Base-by-base conservation (phyloP, 2,797 vertebrate genomes). In the Scolopax bukidnonensis region DNA sequence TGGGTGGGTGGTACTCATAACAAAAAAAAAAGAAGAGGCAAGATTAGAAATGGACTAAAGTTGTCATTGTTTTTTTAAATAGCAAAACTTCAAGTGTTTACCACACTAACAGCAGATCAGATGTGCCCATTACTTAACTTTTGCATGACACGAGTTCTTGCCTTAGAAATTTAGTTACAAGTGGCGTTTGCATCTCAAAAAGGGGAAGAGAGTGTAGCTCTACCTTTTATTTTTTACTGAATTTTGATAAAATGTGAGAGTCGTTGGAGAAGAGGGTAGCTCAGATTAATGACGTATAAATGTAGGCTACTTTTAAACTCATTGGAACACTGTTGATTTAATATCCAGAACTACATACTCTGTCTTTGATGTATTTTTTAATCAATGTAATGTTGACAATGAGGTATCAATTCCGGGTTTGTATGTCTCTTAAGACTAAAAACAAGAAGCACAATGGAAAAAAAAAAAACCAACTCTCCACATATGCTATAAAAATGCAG, bases 351-450 rank as follows among this genome's bases (percentile, higher is more conserved):
- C 16, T 53, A 64, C 28, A 32, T 11, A 41, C 17, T 78, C 17
- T 65, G 5, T 78, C 53, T 93, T 84, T 90, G 43, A 59, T 41
- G 48, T 24, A 43, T 41, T 78, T 91, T 91, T 86, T 48, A 85
- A 64, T 56, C 28, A 50, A 63, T 2, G 1, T 75, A 43, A 45
- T 64, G 14, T 88, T 83, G 68, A 75, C 56, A 64, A 68, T 68
- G 57, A 85, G 70, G 15, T 53, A 81, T 68, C 0, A 4, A 9
- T 61, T 68, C 45, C 1, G 4, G 13, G 7, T 54, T 51, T 77
- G 14, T 74, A 67, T 45, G 27, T 77, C 53, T 83, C 40, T 80
- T 53, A 78, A 45, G 50, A 77, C 20, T 63, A 5, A 87, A 89
- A 85, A 4, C 3, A 80, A 68, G 19, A 57, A 59, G 56, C 10